Evolutionary conservation across 2,888 invertebrate species (phyloP), one percentile per base, ranked within the genome.

Genomic region (Julus scandinavius): DNA sequence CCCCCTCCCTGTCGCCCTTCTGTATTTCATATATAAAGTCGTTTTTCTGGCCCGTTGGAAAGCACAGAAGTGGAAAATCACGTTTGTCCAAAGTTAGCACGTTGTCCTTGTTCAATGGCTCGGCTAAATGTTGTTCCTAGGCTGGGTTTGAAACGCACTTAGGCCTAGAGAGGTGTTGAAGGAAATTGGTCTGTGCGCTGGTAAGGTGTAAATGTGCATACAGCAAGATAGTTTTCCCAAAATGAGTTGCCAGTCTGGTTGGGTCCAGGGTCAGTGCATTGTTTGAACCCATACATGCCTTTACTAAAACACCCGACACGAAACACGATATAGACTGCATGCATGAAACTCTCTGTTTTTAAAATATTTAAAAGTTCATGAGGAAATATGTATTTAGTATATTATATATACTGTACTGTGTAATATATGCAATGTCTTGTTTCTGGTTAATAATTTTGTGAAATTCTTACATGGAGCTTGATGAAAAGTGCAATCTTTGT

Each of bases 31-130:
- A 72, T 72, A 41, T 17, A 40, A 85, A n/a, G 85, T 85, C 85
- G 85, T 41, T 85, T 85, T 85, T 85, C 49, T 85, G 85, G 85
- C 45, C 85, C 85, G 85, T 85, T 85, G 49, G 49, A 49, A 49
- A 41, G 41, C 49, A 85, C 85, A 49, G 85, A 85, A 85, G 85
- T 85, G 85, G 85, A 85, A 85, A 85, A 85, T 85, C 85, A 85
- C 85, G 49, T 85, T 85, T 85, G 85, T 85, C 85, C 85, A 85
- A 85, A 49, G 41, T 85, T 45, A 85, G 85, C 85, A 85, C 49
- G 85, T 85, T 85, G 85, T 85, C 85, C 41, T 45, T 85, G 85
- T 45, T 85, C 85, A 85, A 85, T 85, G 85, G 85, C 41, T 85
- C 85, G 85, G 85, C 49, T 85, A 85, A 85, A 85, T 85, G 85